Base-by-base conservation (phyloP, 2,888 invertebrate species). In the Furcula furcula region DNA sequence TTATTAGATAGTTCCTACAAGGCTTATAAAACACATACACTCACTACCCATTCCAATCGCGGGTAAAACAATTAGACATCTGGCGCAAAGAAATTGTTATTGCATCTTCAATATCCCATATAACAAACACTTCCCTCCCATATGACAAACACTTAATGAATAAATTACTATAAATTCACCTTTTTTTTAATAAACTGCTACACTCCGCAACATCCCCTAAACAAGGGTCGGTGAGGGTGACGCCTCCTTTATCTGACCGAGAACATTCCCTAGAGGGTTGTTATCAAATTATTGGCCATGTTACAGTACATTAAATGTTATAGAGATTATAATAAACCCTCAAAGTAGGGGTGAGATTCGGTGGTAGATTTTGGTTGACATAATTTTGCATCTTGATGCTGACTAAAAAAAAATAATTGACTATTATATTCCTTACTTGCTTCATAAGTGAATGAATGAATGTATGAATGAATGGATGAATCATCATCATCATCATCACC, bases 251-350 rank as follows among this genome's bases (percentile, higher is more conserved):
- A 52, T 54, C 50, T 42, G 21, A 16, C 14, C 14, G 22, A 15
- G 15, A 34, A 38, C 46, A 53, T n/a, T n/a, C 38, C 53, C 45
- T 21, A 21, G 46, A 42, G 51, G 38, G 40, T 25, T 37, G 35
- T 55, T 57, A 55, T 46, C 49, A 43, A 49, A 55, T 57, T 50
- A 47, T 48, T 48, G 26, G 37, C 30, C 25, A 13, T 11, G 21
- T 31, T 14, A 26, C 26, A 26, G n/a, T 14, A 26, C 26, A 26
- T 26, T 26, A 14, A 26, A 14, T 26, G 9, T 26, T 21, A 14
- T 26, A 4, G 9, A 5, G 26, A 26, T 26, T 25, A n/a, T 26
- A 14, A 26, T 26, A 26, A 26, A 26, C 26, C 26, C 14, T 23
- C 13, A 9, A 20, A 7, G 3, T 6, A 2, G 18, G 18, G 9